These are phyloP conservation scores for Ivindomyrus marchei DNA, from an alignment of 2,113 vertebrate genomes.

Conservation along the genomic window DNA sequence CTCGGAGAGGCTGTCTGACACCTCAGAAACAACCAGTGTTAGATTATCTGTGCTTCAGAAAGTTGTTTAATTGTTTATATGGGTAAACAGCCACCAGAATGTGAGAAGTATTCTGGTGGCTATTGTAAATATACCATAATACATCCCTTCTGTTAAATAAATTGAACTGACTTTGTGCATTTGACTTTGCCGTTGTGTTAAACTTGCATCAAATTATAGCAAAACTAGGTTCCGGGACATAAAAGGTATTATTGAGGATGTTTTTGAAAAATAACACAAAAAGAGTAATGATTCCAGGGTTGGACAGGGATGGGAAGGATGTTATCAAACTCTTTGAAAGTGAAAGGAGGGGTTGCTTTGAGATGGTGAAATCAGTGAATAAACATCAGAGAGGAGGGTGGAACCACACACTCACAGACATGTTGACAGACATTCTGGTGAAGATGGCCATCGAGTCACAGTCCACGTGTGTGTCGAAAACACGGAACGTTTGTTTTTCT, in stretches of 20 bases:
- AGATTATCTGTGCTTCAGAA: constrained; percentile 78
- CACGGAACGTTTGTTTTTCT: background rate
- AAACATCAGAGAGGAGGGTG: background rate
- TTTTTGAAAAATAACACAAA: background rate
- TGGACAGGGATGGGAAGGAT: background rate
- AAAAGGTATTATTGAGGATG: background rate
- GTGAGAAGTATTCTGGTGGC: constrained; percentile 49
- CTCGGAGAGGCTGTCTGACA: constrained; percentile 63
- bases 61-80: constrained; percentile 79
- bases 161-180: background rate
- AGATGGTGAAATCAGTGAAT: background rate
- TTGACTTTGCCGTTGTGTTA: background rate
- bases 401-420: background rate
- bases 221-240: background rate
- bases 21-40: constrained; percentile 77
- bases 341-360: background rate
- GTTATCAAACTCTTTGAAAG: background rate
- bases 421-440: background rate
- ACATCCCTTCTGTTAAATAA: background rate
- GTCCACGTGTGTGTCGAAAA: background rate
- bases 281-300: background rate
- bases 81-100: constrained; percentile 74
- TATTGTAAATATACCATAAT: background rate
- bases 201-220: background rate
- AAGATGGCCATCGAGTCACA: background rate